Evolutionary conservation across 2,888 invertebrate species (phyloP), one percentile per base, ranked within the genome.

Genomic region (Caenorhabditis sp.): DNA sequence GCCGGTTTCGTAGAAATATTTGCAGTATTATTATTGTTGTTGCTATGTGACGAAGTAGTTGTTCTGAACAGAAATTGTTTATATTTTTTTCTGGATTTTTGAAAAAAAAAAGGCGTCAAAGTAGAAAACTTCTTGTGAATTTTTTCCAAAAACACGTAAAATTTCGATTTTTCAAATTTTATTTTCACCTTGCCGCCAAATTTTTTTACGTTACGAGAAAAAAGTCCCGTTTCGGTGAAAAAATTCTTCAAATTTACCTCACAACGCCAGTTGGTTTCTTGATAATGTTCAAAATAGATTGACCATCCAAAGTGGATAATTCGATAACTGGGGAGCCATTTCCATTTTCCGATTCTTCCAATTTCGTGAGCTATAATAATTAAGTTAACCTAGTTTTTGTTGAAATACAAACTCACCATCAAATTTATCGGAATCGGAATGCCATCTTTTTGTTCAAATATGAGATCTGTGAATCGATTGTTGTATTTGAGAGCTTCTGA

Each of bases 201-300:
- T n/a, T n/a, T n/a, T n/a, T n/a, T n/a, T n/a, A n/a, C n/a, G n/a
- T n/a, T n/a, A n/a, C n/a, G n/a, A n/a, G n/a, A n/a, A n/a, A n/a
- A n/a, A n/a, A n/a, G n/a, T n/a, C n/a, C n/a, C n/a, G n/a, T n/a
- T n/a, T n/a, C n/a, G n/a, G n/a, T n/a, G n/a, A 36, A 36, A 8
- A 8, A 8, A 6, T 60, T 14, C 64, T 64, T 43, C 43, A 62
- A 53, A 72, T 36, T 43, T 43, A 23, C 0, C 72, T 54, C n/a
- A 72, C 65, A 3, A 72, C 58, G 26, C 72, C 72, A 21, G 49
- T 43, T n/a, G 72, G 72, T 24, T 72, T 72, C 19, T 61, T 58
- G 1, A 72, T 50, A 21, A 61, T n/a, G 37, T 72, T 67, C 0
- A 62, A 65, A 23, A 72, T 61, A 4, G 72, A 72, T 1, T n/a